Conservation (phyloP, 2,888 invertebrate species). For the Drosophila greeni region DNA sequence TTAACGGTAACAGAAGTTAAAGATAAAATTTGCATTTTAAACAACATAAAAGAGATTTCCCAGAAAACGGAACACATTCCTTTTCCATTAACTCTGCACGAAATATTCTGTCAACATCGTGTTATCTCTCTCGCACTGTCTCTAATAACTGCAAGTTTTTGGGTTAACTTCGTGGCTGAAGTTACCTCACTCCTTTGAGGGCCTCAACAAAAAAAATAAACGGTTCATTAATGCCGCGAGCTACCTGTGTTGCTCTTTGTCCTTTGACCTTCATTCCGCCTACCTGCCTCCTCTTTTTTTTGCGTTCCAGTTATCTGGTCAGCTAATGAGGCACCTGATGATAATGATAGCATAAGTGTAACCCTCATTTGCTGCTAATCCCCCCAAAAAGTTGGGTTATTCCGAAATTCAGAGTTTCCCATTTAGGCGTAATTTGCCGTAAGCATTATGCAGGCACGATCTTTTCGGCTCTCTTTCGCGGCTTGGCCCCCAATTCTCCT, state of each 20-base stretch:
- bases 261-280: slow-evolving; percentile 6
- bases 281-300: slow-evolving; percentile 30
- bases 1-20: neutral
- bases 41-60: neutral
- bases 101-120: too few species aligned
- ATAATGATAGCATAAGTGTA: slow-evolving; percentile 8
- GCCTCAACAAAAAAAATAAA: slow-evolving; percentile 1
- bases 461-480: neutral
- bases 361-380: slow-evolving; percentile 23
- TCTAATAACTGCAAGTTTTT: neutral
- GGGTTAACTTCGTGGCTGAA: neutral
- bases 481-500: slow-evolving; percentile 2
- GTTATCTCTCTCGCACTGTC: neutral
- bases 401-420: slow-evolving; percentile 9
- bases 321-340: slow-evolving; percentile 46
- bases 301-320: slow-evolving; percentile 24
- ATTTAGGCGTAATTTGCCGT: slow-evolving; percentile 6
- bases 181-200: slow-evolving; percentile 18
- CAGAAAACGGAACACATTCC: neutral
- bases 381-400: slow-evolving; percentile 11
- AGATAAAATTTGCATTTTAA: too few species aligned
- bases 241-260: slow-evolving; percentile 13
- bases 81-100: neutral
- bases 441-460: slow-evolving; percentile 11
- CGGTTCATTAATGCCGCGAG: slow-evolving; percentile 12